Percentiles rank a stretch among this genome's conserved stretches.
These are phyloP conservation scores for Eurystomus glaucurus DNA, from an alignment of 2,797 vertebrate species.

Conservation along the genomic window DNA sequence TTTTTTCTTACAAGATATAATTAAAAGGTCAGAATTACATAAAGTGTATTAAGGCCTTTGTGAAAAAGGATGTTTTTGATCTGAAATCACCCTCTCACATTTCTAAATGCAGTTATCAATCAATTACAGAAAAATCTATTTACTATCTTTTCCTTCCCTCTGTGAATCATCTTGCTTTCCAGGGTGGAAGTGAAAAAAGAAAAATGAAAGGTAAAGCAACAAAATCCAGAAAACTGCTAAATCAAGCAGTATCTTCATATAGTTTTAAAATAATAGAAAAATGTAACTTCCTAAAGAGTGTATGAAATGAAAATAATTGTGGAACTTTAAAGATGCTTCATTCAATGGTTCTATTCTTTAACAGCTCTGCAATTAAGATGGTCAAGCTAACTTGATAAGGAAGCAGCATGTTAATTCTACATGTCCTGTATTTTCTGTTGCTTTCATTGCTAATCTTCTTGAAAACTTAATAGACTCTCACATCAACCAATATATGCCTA, in stretches of 20 bases:
- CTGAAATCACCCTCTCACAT: not conserved
- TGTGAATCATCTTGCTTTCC: not conserved
- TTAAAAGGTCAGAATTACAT: not conserved
- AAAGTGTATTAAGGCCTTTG: not conserved
- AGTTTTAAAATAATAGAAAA: not conserved
- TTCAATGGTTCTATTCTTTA: not conserved
- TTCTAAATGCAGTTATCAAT: not conserved
- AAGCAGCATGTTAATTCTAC: not conserved
- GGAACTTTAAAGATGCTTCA: not conserved
- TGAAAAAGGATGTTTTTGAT: not conserved
- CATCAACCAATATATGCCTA: not conserved
- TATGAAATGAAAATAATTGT: not conserved
- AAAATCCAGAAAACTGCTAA: not conserved
- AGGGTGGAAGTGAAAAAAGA: not conserved
- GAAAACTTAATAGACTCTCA: not conserved
- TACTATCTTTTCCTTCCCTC: not conserved
- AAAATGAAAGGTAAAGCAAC: not conserved
- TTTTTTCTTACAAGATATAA: not conserved
- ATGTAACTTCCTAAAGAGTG: not conserved
- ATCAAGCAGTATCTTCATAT: not conserved
- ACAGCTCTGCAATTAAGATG: not conserved
- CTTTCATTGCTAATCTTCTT: not conserved
- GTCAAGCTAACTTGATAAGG: not conserved
- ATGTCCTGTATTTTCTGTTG: not conserved
- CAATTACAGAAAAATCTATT: not conserved